Evolutionary conservation across 2,113 vertebrate genomes (phyloP), one percentile per base, ranked within the genome.

Genomic region (Mus pahari): DNA sequence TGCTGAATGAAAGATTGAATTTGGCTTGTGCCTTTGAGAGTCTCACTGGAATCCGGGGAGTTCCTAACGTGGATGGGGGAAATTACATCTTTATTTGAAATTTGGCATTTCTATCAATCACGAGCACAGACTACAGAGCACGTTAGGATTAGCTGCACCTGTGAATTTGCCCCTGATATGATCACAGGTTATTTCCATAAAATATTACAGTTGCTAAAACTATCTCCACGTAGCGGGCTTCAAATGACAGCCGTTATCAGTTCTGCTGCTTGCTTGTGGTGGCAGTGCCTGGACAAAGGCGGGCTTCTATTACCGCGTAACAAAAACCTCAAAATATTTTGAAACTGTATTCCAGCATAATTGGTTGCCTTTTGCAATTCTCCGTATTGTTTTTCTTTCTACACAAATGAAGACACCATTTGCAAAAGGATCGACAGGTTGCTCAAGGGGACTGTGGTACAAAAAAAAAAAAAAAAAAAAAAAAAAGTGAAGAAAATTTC

Each of bases 281-380:
- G 58, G 22, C 78, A 79, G 84, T 64, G 4, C 14, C 53, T 3
- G 73, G 60, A 92, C 71, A 66, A 36, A 78, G 11, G 42, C 53
- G 1, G 33, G 55, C 22, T 55, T 93, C 5, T 58, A 36, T 78
- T 92, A 84, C 16, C 78, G 3, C 45, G 60, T 42, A 50, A 81
- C n/a, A 33, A 1, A 1, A 70, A 60, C 87, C 96, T 81, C 26
- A 84, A 87, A 77, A 86, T 94, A 62, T 70, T 96, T 93, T 95
- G 71, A 95, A 92, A 50, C 53, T 39, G 0, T 55, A 83, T 78
- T 83, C 70, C 66, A 45, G 0, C 79, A 50, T 94, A 92, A 74
- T 74, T 89, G 53, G 55, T 78, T 83, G 89, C 79, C 45, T 84
- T 88, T 97, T 79, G 50, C 36, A 87, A 81, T 82, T 92, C 26